Percentiles rank a stretch among this genome's conserved stretches.
phyloP scores from a whole-genome alignment of 2,113 vertebrate genomes.

The human (Homo sapiens) region GRCh38 chr16:15596501-15597000 shows the following conservation, averaged over 20 bases:
- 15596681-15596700: conserved; percentile 83
- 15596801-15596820: conserved; percentile 66
- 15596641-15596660: conserved; percentile 78
- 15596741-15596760: conserved; percentile 90
- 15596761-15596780: conserved; percentile 90
- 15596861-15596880: conserved; percentile 28
- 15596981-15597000: background rate
- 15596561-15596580: conserved; percentile 72
- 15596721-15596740: conserved; percentile 97
- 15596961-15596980: background rate
- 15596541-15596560: conserved; percentile 71
- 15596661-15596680: conserved; percentile 71
- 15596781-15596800: conserved; percentile 74
- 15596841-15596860: conserved; percentile 43
- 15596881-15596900: conserved; percentile 56
- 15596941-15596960: conserved; percentile 56
- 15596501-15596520: conserved; percentile 51
- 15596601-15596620: conserved; percentile 74
- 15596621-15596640: conserved; percentile 75
- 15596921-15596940: conserved; percentile 83
- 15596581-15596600: conserved; percentile 57
- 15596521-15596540: conserved; percentile 77
- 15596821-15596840: conserved; percentile 56
- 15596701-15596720: conserved; percentile 90
- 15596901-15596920: conserved; percentile 79